These are phyloP conservation scores for Rana temporaria DNA, from an alignment of 2,113 vertebrate species.

Conservation along the genomic window DNA sequence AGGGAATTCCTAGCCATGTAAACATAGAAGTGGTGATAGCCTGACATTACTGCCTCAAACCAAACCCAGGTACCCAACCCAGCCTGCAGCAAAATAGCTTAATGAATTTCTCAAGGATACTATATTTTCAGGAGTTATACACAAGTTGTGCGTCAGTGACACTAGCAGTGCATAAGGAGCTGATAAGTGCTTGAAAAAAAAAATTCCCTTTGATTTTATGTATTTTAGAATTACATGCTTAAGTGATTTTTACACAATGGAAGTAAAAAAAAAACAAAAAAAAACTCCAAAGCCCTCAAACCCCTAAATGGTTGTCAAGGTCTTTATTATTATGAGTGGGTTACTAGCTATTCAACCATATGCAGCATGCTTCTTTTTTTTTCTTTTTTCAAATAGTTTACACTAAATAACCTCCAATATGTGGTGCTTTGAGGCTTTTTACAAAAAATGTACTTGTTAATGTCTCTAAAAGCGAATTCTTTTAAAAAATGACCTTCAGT, in stretches of 20 bases:
- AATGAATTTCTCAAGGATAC: not conserved
- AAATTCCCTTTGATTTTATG: not conserved
- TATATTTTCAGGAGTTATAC: not conserved
- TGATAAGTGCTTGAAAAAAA: not conserved
- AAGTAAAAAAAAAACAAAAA: conserved; percentile 19
- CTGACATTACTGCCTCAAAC: too few species aligned
- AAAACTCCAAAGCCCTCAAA: not conserved
- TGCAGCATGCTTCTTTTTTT: not conserved
- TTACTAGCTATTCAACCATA: not conserved
- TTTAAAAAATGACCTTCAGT: conserved; percentile 34
- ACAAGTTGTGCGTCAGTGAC: not conserved
- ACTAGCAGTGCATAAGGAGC: not conserved
- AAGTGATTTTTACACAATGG: conserved; percentile 32
- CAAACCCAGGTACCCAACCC: too few species aligned
- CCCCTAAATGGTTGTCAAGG: conserved; percentile 48
- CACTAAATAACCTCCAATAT: conserved; percentile 15
- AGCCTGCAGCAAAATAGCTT: not conserved
- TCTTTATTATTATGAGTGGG: conserved; percentile 28
- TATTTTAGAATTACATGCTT: not conserved
- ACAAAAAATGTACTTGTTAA: not conserved
- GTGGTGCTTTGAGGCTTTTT: not conserved
- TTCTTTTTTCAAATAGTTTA: not conserved
- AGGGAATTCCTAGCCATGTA: too few species aligned
- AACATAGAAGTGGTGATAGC: too few species aligned
- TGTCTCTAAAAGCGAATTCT: conserved; percentile 9